Conservation (phyloP, 2,888 invertebrate species). For the Cybosia mesomella region DNA sequence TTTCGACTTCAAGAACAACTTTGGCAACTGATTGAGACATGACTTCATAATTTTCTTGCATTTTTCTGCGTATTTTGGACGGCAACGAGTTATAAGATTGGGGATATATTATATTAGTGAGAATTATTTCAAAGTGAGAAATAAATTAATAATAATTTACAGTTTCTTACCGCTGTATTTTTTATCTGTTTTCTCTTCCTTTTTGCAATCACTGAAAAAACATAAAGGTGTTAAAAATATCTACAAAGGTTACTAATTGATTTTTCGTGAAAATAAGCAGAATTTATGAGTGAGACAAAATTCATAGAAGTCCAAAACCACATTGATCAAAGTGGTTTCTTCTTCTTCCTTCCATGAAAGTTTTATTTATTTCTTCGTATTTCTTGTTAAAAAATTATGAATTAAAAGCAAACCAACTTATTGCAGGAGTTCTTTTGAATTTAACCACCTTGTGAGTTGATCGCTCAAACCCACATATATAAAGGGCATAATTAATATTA, state of each 20-base stretch:
- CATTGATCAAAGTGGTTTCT: no score
- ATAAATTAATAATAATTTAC: conserved; percentile 7
- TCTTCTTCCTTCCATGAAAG: no score
- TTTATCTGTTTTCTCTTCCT: conserved; percentile 72
- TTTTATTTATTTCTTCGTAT: no score
- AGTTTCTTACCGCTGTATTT: conserved; percentile 76
- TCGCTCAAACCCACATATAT: no score
- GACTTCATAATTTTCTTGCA: conserved; percentile 82
- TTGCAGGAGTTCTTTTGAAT: no score
- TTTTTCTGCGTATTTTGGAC: conserved; percentile 69
- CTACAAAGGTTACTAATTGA: background rate
- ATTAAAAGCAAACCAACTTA: no score
- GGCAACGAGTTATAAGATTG: conserved; percentile 34
- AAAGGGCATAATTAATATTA: no score
- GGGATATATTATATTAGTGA: conserved; percentile 23
- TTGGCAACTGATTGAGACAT: conserved; percentile 79
- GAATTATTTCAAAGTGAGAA: conserved; percentile 36
- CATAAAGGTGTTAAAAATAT: background rate
- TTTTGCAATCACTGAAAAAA: conserved; percentile 72
- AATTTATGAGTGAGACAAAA: no score
- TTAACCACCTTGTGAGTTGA: no score
- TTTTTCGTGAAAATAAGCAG: background rate
- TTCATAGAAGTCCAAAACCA: no score
- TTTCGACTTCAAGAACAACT: conserved; percentile 77
- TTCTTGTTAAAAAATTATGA: no score